phyloP scores from a whole-genome alignment of 2,888 invertebrate genomes.

The Scaptomyza polygonia region DNA sequence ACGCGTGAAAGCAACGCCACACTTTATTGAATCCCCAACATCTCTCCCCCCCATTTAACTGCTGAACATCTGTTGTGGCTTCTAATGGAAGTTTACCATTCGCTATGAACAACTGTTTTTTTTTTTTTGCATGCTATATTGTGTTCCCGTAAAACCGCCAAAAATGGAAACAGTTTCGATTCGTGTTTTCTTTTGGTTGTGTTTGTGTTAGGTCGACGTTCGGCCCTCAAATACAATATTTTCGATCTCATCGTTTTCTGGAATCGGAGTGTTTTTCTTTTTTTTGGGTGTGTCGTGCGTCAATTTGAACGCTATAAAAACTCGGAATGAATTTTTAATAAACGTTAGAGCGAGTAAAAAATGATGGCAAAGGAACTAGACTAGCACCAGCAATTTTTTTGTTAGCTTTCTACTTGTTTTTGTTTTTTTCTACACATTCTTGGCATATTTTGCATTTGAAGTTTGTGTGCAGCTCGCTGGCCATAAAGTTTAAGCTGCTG shows the following conservation, averaged over 20 bases:
- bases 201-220: conserved; percentile 17
- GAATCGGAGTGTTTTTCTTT: conserved; percentile 48
- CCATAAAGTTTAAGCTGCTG: conserved; percentile 26
- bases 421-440: conserved; percentile 24
- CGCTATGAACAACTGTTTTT: conserved; percentile 21
- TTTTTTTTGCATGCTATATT: conserved; percentile 22
- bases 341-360: conserved; percentile 47
- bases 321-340: conserved; percentile 73
- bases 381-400: conserved; percentile 17
- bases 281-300: conserved; percentile 26
- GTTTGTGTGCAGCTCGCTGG: conserved; percentile 37
- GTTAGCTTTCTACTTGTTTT: neutral
- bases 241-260: conserved; percentile 68
- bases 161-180: conserved; percentile 59
- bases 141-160: conserved; percentile 38
- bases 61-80: conserved; percentile 23
- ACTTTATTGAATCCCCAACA: conserved; percentile 24
- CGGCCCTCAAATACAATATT: conserved; percentile 66
- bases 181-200: conserved; percentile 7
- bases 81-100: conserved; percentile 34
- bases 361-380: conserved; percentile 12
- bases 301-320: conserved; percentile 63
- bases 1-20: conserved; percentile 23
- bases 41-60: neutral
- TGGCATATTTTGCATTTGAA: conserved; percentile 71